These are phyloP conservation scores for Sarcophilus harrisii DNA, from an alignment of 2,797 vertebrate genomes.

Conservation along the genomic window DNA sequence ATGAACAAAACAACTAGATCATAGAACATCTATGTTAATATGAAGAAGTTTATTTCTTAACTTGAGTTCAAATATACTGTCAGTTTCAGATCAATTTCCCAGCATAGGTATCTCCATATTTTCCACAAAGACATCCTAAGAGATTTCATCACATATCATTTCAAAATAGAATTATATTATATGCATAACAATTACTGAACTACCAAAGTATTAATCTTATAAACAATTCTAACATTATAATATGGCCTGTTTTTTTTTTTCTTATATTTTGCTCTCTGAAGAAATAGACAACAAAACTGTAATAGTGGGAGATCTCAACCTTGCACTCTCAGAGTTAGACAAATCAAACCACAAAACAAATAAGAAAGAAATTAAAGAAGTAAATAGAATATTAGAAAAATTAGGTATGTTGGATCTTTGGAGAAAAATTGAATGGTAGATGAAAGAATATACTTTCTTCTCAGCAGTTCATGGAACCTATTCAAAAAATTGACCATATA, in stretches of 20 bases:
- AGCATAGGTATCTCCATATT: not conserved
- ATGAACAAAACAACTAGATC: not conserved
- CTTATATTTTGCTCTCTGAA: not conserved
- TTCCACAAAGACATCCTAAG: not conserved
- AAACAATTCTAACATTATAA: not conserved
- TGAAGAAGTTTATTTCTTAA: not conserved
- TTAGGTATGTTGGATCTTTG: too few relatives aligned
- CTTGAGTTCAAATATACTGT: not conserved
- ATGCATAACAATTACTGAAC: too few relatives aligned
- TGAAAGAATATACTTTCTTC: too few relatives aligned
- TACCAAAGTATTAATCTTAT: not conserved
- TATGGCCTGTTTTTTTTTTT: not conserved
- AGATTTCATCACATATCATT: not conserved
- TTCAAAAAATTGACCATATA: too few relatives aligned
- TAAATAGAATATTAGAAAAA: too few relatives aligned
- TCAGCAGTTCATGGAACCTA: too few relatives aligned
- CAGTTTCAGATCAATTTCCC: not conserved
- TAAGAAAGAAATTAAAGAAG: too few relatives aligned
- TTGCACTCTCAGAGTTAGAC: too few relatives aligned
- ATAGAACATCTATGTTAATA: not conserved
- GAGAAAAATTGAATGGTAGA: too few relatives aligned
- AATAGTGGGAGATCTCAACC: too few relatives aligned
- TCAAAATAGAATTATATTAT: not conserved
- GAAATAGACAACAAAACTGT: too few relatives aligned
- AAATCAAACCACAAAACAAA: too few relatives aligned